Base-by-base conservation (phyloP, 2,797 vertebrate species). In the Tapirus indicus region DNA sequence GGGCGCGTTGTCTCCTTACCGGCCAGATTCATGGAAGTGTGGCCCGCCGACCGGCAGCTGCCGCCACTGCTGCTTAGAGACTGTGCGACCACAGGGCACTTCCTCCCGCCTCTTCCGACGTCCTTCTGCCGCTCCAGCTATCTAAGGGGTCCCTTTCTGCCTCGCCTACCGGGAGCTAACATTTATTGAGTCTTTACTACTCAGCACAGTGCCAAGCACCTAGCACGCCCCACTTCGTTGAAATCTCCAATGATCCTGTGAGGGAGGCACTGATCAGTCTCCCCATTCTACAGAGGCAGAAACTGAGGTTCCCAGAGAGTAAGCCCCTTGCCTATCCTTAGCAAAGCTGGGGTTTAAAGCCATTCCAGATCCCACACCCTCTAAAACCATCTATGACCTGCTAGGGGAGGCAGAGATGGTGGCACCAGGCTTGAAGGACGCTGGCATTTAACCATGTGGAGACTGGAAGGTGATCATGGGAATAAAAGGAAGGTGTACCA, bases 71-170 rank as follows among this genome's bases (percentile, higher is more conserved):
- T 66, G 10, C 56, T 72, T 41, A 25, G 44, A 68, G 74, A 35
- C 74, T 66, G 38, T 7, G 29, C 25, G 25, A 29, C 7, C 49
- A 52, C 74, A 23, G 2, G 5, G 20, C 25, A 7, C 10, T 8
- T 23, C 47, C 44, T 11, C 13, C 5, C 32, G 18, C 27, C 47
- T n/a, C 80, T 75, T 32, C 11, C 0, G 12, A 7, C 3, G 7
- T 20, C 79, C 25, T 47, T 17, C 41, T n/a, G 7, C 49, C 0
- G 0, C 7, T 14, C 18, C n/a, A 4, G 20, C 32, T 38, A 17
- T 27, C 16, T 58, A 1, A 32, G 23, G 44, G 29, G 54, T n/a
- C 58, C 52, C 66, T 25, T 75, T 83, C 68, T 72, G 44, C 62
- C 29, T 68, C 9, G 2, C 4, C 10, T 6, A 14, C 47, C 41